These are phyloP conservation scores for Dufourea novaeangliae DNA, from an alignment of 1,140 invertebrate genomes.

Conservation along the genomic window DNA sequence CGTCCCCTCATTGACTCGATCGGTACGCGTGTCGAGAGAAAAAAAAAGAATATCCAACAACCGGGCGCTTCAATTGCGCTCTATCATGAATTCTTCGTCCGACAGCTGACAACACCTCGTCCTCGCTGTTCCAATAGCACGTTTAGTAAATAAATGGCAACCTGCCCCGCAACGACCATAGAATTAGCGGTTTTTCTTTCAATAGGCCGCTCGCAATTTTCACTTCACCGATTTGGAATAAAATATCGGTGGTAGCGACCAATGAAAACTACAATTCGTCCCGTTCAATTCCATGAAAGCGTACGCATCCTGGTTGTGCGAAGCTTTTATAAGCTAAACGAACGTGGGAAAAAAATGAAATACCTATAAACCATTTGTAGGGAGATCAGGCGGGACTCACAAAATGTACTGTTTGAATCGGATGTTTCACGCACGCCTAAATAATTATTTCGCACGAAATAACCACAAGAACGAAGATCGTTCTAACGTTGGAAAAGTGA, in stretches of 20 bases:
- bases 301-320: too few species aligned
- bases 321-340: not conserved
- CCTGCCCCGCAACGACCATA: not conserved
- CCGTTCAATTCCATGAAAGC: not conserved
- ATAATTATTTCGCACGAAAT: constrained; percentile 5
- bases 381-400: not conserved
- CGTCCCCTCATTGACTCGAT: too few species aligned
- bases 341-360: not conserved
- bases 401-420: too few species aligned
- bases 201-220: not conserved
- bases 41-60: not conserved
- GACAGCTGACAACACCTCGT: not conserved
- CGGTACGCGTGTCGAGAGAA: too few species aligned
- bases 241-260: not conserved
- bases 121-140: not conserved
- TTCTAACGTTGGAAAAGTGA: constrained; percentile 6
- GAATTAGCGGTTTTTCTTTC: not conserved
- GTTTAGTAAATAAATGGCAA: constrained; percentile 1
- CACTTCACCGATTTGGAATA: not conserved
- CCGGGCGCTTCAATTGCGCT: not conserved
- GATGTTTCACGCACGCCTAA: not conserved
- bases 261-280: not conserved
- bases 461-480: not conserved
- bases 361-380: not conserved
- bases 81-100: not conserved